Evolutionary conservation across 1,140 invertebrate species (phyloP), one percentile per base, ranked within the genome.

Genomic region (Macrobrachium nipponense): DNA sequence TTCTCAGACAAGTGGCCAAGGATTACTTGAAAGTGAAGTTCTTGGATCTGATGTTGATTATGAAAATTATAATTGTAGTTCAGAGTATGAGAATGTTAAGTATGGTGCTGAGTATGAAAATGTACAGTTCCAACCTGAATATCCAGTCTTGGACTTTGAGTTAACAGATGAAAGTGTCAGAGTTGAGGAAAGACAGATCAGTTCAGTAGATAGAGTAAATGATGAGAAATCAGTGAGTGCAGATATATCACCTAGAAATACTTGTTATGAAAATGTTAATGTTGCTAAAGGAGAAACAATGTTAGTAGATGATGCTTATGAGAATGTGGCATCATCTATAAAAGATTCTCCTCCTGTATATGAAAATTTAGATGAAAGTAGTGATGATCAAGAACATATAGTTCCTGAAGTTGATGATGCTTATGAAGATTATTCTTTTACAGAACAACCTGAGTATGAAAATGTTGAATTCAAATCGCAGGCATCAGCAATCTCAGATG

Each of bases 101-200:
- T 82, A 83, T 73, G 79, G 78, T 68, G 75, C 75, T 51, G 86
- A 88, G 68, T 88, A 90, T 78, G 89, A 90, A 78, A 90, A 86
- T 80, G 68, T 89, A 59, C 72, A 82, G 60, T 89, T 84, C 72
- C 44, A 80, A 58, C 73, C 82, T 2, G 89, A 89, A 20, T 86
- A 80, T 27, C 68, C 61, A 44, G 80, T 23, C 43, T 43, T 86
- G n/a, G 77, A 86, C 18, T 79, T 70, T 60, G 84, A 86, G 86
- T 88, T 62, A 88, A 66, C 43, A 5, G 80, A 51, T 58, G 83
- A 80, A 18, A 62, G 77, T 43, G 27, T 62, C 17, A 82, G 23
- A 68, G n/a, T 68, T 18, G 68, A 27, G 75, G 76, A 36, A 36
- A 27, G 20, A 79, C 27, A 20, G 75, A 81, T 44, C 64, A 12